Evolutionary conservation across 2,888 invertebrate genomes (phyloP).

Genomic region (Xylophagus ater): DNA sequence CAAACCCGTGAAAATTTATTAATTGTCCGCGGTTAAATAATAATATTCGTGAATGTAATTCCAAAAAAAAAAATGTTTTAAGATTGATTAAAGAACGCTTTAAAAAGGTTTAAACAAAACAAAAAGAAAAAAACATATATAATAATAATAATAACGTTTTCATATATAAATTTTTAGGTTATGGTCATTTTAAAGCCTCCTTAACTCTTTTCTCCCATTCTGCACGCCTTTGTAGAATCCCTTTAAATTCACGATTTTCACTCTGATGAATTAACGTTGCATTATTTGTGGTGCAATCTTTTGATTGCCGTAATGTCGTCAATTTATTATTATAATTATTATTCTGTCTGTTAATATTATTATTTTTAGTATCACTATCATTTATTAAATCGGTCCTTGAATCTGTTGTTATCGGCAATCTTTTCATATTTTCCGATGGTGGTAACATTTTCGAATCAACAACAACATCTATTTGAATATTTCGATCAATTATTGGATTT

Average conservation of each 20-base stretch:
- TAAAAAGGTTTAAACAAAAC: no score
- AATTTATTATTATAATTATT: conserved; percentile 13
- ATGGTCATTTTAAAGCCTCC: conserved; percentile 42
- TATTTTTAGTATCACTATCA: conserved; percentile 11
- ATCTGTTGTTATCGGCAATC: not conserved
- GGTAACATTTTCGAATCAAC: no score
- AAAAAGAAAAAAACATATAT: no score
- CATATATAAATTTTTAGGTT: conserved; percentile 5
- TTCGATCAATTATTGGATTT: conserved; percentile 17
- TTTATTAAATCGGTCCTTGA: conserved; percentile 10
- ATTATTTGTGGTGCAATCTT: conserved; percentile 9
- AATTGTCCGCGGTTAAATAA: no score
- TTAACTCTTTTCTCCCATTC: conserved; percentile 70
- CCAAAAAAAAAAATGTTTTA: no score
- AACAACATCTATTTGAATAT: no score
- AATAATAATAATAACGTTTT: no score
- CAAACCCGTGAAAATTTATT: no score
- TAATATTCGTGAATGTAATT: no score
- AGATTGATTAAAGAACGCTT: no score
- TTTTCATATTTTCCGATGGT: no score
- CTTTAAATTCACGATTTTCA: conserved; percentile 44
- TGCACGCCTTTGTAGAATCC: conserved; percentile 61
- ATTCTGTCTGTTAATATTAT: conserved; percentile 7
- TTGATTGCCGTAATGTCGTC: conserved; percentile 14
- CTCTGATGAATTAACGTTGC: conserved; percentile 16